phyloP scores from a whole-genome alignment of 2,888 invertebrate genomes.

The Digitonthophagus gazella region DNA sequence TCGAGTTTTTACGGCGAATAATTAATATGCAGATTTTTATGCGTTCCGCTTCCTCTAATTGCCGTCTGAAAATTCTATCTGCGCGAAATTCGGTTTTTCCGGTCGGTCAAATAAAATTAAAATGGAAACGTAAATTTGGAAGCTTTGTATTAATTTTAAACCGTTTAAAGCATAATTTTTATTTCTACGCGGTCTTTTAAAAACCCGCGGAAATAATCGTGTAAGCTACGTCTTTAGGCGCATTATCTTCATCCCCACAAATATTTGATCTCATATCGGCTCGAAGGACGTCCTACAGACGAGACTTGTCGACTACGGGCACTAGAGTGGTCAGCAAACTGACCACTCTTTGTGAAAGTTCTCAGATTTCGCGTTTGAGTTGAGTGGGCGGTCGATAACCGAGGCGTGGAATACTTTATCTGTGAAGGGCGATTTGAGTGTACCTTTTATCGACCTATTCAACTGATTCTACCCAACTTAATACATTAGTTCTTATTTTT shows the following conservation, averaged over 20 bases:
- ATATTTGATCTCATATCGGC: background rate
- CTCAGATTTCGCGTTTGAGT: background rate
- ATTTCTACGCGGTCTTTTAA: no score
- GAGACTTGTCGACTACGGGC: background rate
- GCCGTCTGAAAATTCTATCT: background rate
- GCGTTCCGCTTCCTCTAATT: background rate
- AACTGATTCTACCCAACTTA: no score
- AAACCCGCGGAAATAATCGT: no score
- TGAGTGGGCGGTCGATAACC: background rate
- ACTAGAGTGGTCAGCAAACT: background rate
- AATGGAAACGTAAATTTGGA: no score
- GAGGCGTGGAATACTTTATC: background rate
- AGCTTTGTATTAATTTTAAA: no score
- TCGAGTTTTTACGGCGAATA: background rate
- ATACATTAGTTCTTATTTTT: no score
- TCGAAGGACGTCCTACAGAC: background rate
- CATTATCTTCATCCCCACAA: background rate
- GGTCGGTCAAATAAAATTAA: background rate
- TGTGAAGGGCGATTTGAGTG: background rate
- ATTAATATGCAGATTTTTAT: background rate
- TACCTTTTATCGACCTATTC: background rate
- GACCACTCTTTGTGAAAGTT: background rate
- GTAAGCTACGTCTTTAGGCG: background rate
- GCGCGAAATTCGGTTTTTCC: background rate
- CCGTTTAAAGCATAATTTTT: no score